Base-by-base conservation (phyloP, 2,888 invertebrate species). In the Hypomecis punctinalis region DNA sequence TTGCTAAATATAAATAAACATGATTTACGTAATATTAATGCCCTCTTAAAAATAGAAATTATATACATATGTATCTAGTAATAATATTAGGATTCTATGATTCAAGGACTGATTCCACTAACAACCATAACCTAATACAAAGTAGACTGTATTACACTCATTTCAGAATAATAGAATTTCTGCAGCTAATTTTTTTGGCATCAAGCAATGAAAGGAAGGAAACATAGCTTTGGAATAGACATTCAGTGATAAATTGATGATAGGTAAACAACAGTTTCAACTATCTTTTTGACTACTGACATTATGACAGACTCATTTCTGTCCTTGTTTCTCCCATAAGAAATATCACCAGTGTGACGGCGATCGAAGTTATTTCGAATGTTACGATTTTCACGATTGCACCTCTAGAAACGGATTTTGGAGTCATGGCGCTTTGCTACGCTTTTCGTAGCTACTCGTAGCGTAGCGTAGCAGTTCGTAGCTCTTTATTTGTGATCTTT, bases 141-240 rank as follows among this genome's bases (percentile, higher is more conserved):
- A 80, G 84, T 79, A 85, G 84, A 81, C 85, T 84, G 84, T 86
- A 80, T 83, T 72, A 70, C 67, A 73, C 68, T 81, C 79, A 83
- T 85, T 86, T 88, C 82, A 82, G 86, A 88, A 85, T 85, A 84
- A 82, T 84, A 87, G 77, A 84, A 79, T 81, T 82, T 86, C 79
- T 86, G 86, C 86, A 86, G 85, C 86, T 81, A 89, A 87, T 80
- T 91, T 91, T 51, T 93, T 93, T 93, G 92, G 92, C 91, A 91
- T 93, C 83, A 91, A 92, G 91, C 91, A 91, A 90, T 84, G 85
- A 83, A 81, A 80, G 53, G 79, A 75, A 83, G 80, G 82, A 81
- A 89, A 86, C 77, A 82, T 87, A 86, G 87, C 90, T 92, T 91
- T 92, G 92, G 91, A 89, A 90, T 86, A 90, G 86, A 85, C 74